These are phyloP conservation scores for Tolypeutes matacus DNA, from an alignment of 2,797 vertebrate species.

Conservation along the genomic window DNA sequence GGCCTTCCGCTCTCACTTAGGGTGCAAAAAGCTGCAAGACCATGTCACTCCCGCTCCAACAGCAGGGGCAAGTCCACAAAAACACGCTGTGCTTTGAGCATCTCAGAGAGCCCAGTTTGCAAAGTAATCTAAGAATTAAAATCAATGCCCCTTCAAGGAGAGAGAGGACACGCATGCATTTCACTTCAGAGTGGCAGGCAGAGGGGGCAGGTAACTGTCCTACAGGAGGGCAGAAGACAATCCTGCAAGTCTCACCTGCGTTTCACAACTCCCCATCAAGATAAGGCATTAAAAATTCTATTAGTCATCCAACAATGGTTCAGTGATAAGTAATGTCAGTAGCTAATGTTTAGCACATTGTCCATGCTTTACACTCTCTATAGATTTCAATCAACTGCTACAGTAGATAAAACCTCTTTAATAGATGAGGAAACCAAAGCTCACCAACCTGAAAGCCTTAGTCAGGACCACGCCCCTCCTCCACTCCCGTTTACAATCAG, in stretches of 20 bases:
- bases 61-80: background rate
- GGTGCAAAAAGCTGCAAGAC: background rate
- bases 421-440: background rate
- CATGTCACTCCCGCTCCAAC: background rate
- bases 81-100: background rate
- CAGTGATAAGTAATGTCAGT: background rate
- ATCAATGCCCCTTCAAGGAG: background rate
- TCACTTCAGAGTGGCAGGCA: background rate
- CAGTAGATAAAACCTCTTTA: slow-evolving; percentile 7
- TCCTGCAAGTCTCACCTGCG: background rate
- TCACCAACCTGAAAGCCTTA: background rate
- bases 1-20: background rate
- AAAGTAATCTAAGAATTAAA: background rate
- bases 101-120: background rate
- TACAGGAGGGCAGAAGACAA: background rate
- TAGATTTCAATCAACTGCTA: background rate
- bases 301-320: background rate
- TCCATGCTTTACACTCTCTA: background rate
- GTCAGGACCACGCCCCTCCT: background rate
- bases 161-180: background rate
- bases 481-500: background rate
- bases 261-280: background rate
- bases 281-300: background rate
- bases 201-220: background rate
- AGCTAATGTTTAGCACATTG: background rate